Percentiles rank a stretch among this genome's conserved stretches.
These are phyloP conservation scores for Cottoperca gobio DNA, from an alignment of 2,797 vertebrate species.

Conservation along the genomic window DNA sequence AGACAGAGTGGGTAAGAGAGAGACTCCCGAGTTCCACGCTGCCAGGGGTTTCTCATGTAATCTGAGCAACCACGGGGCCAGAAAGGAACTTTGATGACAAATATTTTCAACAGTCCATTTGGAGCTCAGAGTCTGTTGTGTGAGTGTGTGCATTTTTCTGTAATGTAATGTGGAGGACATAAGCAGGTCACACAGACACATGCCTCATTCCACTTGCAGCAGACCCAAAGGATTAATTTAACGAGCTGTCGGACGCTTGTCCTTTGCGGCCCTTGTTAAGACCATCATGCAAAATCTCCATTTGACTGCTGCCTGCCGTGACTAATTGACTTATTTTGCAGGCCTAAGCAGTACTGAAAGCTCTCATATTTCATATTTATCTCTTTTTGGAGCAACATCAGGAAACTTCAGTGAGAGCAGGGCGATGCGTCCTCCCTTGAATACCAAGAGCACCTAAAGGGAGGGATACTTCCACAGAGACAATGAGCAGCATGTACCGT, in stretches of 20 bases:
- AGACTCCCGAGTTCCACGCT: conserved; percentile 54
- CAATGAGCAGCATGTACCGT: background rate
- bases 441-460: conserved; percentile 28
- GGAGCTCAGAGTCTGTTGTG: conserved; percentile 44
- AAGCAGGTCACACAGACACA: conserved; percentile 83
- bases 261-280: conserved; percentile 82
- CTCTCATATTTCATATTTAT: conserved; percentile 84
- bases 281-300: conserved; percentile 82
- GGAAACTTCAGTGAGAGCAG: conserved; percentile 63
- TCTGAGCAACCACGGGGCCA: conserved; percentile 54
- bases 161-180: conserved; percentile 80
- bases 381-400: conserved; percentile 72
- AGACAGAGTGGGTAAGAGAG: conserved; percentile 41
- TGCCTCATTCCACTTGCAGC: conserved; percentile 79
- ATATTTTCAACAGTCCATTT: conserved; percentile 70
- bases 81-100: conserved; percentile 75
- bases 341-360: conserved; percentile 82
- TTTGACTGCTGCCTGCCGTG: conserved; percentile 82
- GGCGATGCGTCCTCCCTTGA: conserved; percentile 39
- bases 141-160: conserved; percentile 8
- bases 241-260: conserved; percentile 84
- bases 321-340: conserved; percentile 85
- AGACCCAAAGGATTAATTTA: conserved; percentile 85
- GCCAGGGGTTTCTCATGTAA: conserved; percentile 60
- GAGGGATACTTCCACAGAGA: conserved; percentile 33